Evolutionary conservation across 23 tunicate species (phyloP).

Genomic region (Oikopleura albicans): DNA sequence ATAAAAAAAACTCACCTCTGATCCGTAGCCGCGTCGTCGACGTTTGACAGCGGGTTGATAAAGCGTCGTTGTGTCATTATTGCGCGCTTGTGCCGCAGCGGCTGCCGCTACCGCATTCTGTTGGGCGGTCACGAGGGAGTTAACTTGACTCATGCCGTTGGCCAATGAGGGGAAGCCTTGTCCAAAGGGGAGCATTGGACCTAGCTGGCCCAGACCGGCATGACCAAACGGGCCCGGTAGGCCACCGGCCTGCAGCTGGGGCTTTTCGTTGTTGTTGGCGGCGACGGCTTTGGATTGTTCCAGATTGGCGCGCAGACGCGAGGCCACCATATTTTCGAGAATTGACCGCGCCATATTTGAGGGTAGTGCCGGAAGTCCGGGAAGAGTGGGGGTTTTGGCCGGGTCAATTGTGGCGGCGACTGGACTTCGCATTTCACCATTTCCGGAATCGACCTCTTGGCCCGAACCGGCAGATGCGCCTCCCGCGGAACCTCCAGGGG

Average conservation of each 20-base stretch:
- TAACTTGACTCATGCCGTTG: neutral
- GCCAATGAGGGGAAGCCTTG: neutral
- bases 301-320: conserved; percentile 7
- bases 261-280: neutral
- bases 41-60: conserved; percentile 16
- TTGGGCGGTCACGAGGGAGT: neutral
- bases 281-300: neutral
- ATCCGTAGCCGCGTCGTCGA: conserved; percentile 16
- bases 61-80: neutral
- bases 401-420: neutral
- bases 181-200: neutral
- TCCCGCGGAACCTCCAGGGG: neutral
- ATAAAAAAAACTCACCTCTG: neutral
- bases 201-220: neutral
- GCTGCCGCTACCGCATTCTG: neutral
- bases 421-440: neutral
- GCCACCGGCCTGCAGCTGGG: neutral
- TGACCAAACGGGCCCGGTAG: neutral
- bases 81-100: neutral
- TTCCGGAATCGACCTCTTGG: neutral
- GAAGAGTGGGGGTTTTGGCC: conserved; percentile 3
- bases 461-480: neutral
- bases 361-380: neutral
- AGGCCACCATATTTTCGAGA: conserved; percentile 8
- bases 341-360: neutral